Percentiles rank a stretch among this genome's conserved stretches.
Evolutionary conservation across 2,797 vertebrate genomes (phyloP).

Genomic region (Anas capensis): DNA sequence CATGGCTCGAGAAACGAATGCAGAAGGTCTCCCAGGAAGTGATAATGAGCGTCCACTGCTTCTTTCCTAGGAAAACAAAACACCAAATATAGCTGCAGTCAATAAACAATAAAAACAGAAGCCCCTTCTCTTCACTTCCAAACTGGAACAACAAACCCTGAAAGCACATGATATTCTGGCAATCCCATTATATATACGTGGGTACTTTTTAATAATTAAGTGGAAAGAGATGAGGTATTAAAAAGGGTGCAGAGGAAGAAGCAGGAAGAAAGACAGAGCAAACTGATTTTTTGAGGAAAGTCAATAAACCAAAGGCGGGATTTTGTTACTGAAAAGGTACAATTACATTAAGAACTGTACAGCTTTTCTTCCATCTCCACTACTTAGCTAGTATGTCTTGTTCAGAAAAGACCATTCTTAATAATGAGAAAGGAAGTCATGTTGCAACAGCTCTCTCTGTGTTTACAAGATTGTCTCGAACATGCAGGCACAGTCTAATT

Average conservation of each 20-base stretch:
- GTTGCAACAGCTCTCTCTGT: not conserved
- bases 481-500: not conserved
- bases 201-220: not conserved
- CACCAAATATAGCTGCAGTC: constrained; percentile 1
- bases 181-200: not conserved
- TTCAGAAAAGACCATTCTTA: not conserved
- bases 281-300: not conserved
- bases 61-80: constrained; percentile 75
- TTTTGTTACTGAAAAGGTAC: not conserved
- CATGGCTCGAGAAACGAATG: constrained; percentile 47
- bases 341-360: not conserved
- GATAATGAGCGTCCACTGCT: constrained; percentile 83
- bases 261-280: not conserved
- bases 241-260: not conserved
- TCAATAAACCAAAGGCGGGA: not conserved
- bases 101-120: not conserved
- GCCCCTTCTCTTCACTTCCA: not conserved
- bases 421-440: not conserved
- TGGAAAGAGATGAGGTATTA: not conserved
- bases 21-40: constrained; percentile 81
- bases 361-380: not conserved
- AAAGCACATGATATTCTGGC: not conserved
- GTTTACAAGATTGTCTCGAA: not conserved
- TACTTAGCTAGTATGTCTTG: not conserved
- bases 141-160: not conserved